Base-by-base conservation (phyloP, 1,140 invertebrate genomes). In the Globodera rostochiensis region DNA sequence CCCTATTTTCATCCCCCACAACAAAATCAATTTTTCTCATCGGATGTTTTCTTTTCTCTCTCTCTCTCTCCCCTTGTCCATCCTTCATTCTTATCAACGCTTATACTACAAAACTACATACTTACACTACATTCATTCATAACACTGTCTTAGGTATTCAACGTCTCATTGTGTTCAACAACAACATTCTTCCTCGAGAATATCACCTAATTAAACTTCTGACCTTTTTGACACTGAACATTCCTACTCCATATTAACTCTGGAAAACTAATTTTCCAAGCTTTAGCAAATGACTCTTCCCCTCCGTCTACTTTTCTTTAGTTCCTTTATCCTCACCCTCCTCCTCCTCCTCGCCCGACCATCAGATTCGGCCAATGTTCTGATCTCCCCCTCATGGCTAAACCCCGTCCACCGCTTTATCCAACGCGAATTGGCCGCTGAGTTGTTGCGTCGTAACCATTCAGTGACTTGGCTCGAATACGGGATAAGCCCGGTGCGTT, bases 361-460 rank as follows among this genome's bases (percentile, higher is more conserved):
- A 6, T 36, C 74, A 96, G 96, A 79, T 66, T 64, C 47, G 25
- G 86, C 83, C 21, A 73, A 88, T 36, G 81, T 87, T 47, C 73
- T 87, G 13, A 78, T 87, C 8, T 86, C 82, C 64, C 87, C 86
- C 6, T 80, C 79, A 45, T 87, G 70, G 45, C 49, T 87, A 9
- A 82, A 75, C 74, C 87, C 87, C 21, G 84, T 87, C 19, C 87
- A 88, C 74, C 75, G 86, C 46, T 83, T 80, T 19, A 88, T 80
- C 36, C 88, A 89, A 87, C 75, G 74, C 45, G 79, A 79, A 73
- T 77, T 89, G 74, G 88, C 88, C 6, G 80, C 82, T 36, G 88
- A 89, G 80, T 78, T 89, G 67, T 71, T 88, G 3, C 83, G 86
- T 11, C 81, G 88, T 13, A 86, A 84, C 4, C 88, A 89, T 74